These are phyloP conservation scores for Chloroceryle aenea DNA, from an alignment of 2,113 vertebrate species.

Conservation along the genomic window DNA sequence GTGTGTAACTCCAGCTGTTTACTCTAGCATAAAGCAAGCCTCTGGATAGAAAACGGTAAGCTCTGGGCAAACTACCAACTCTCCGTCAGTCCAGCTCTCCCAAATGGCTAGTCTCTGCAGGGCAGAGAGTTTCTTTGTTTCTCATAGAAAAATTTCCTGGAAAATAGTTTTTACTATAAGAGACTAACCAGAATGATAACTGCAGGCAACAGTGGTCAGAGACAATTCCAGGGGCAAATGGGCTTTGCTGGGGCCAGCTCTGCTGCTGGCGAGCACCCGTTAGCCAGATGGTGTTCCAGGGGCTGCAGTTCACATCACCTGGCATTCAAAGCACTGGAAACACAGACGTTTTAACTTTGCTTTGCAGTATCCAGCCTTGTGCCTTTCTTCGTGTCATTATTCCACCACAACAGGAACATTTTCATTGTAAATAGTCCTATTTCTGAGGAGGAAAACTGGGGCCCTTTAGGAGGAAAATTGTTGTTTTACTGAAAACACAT, in stretches of 20 bases:
- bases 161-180: background rate
- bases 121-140: slow-evolving; percentile 43
- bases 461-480: slow-evolving; percentile 63
- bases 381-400: slow-evolving; percentile 48
- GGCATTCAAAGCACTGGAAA: background rate
- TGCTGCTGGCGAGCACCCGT: fast-evolving
- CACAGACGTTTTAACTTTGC: background rate
- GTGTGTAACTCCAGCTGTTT: slow-evolving; percentile 60
- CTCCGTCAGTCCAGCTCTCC: slow-evolving; percentile 17
- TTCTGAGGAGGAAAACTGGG: slow-evolving; percentile 38
- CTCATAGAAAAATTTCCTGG: background rate
- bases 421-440: slow-evolving; percentile 64
- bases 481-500: slow-evolving; percentile 68
- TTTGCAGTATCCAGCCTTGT: background rate
- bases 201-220: background rate
- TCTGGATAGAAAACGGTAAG: slow-evolving; percentile 39
- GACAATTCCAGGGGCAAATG: background rate
- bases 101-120: slow-evolving; percentile 8
- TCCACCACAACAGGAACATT: slow-evolving; percentile 60
- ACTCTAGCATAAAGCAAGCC: slow-evolving; percentile 40
- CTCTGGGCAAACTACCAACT: slow-evolving; percentile 60
- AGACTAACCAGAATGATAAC: background rate
- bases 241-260: background rate
- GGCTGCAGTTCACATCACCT: background rate
- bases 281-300: background rate